Evolutionary conservation across 2,113 vertebrate genomes (phyloP).

Genomic region (Petaurus breviceps): DNA sequence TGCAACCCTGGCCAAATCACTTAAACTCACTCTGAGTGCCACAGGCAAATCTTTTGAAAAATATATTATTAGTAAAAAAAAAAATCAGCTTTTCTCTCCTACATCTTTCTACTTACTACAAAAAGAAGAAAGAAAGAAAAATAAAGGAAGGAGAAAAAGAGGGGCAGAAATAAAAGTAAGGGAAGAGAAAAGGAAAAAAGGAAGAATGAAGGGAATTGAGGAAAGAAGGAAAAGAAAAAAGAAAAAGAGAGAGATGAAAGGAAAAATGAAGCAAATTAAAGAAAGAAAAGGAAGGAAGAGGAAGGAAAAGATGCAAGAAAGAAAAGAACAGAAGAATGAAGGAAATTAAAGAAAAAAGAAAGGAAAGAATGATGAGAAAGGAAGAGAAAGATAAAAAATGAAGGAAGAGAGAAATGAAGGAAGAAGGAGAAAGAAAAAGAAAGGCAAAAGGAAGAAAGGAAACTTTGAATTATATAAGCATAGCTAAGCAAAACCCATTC

Average conservation of each 20-base stretch:
- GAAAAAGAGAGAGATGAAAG: no score
- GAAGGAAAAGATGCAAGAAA: not conserved
- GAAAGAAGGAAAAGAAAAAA: no score
- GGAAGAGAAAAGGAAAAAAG: not conserved
- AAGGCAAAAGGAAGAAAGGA: not conserved
- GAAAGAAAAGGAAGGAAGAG: not conserved
- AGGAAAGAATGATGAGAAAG: not conserved
- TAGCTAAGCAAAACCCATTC: not conserved
- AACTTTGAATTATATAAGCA: not conserved
- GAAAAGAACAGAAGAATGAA: not conserved
- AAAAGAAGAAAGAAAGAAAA: not conserved
- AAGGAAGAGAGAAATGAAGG: not conserved
- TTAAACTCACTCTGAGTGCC: not conserved
- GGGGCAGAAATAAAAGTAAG: not conserved
- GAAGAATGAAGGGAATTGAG: no score
- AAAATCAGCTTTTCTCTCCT: not conserved
- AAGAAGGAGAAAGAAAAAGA: no score
- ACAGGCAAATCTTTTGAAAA: not conserved
- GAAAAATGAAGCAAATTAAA: not conserved
- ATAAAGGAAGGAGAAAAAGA: not conserved
- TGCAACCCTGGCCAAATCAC: not conserved
- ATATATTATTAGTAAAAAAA: not conserved
- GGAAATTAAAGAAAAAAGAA: not conserved
- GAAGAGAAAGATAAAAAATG: no score
- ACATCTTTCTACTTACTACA: not conserved